Evolutionary conservation across 2,888 invertebrate genomes (phyloP), one percentile per base, ranked within the genome.

Genomic region (Cancer borealis): DNA sequence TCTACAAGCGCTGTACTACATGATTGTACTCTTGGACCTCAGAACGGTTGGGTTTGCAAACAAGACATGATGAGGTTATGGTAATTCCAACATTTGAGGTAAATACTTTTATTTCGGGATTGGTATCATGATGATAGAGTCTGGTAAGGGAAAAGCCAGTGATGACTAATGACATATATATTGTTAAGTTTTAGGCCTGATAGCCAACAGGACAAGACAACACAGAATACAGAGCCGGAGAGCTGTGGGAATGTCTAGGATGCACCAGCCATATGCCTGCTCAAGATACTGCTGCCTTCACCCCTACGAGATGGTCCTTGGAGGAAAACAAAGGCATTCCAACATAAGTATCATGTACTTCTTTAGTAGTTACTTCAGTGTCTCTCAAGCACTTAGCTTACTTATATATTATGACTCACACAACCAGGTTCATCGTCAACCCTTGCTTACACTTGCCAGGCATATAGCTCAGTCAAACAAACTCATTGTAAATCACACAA

Each of bases 201-300:
- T 49, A 90, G 94, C 94, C 94, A 89, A 92, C 92, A 94, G 94
- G 94, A 94, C 94, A 94, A 94, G 94, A 94, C 94, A 91, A 94
- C 94, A 94, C 94, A 94, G 94, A 94, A 91, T 94, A 92, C 73
- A 92, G 94, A 94, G 94, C 92, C 92, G 94, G 92, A 94, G 92
- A 94, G 91, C 87, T 94, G 94, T 94, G 92, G 94, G 94, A 94
- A 94, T 94, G 92, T 94, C 94, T 94, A 94, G 94, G 94, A 94
- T 92, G 92, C 94, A 94, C 94, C 94, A 92, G 94, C 94, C 94
- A 94, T 94, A 94, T 94, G 94, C 94, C 94, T 94, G 94, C 87
- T 94, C 92, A 92, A 92, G 47, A 92, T 79, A 92, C 39, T 87
- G 87, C 84, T 87, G 92, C 84, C 92, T 39, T 45, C 47, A 88